phyloP scores from a whole-genome alignment of 2,888 invertebrate species.

The Cosmopolites sordidus region DNA sequence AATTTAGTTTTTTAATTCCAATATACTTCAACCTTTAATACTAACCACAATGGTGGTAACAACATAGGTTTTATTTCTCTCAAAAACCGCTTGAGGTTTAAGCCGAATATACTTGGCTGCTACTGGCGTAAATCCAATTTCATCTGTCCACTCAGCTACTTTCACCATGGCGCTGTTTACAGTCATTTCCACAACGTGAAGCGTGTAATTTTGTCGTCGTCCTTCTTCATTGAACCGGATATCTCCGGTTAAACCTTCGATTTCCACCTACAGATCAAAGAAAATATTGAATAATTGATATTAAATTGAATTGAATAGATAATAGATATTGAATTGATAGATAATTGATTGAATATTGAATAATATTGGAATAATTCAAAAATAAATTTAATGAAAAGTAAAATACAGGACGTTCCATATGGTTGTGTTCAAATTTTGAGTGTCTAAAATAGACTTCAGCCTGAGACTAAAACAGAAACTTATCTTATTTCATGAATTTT shows the following conservation, averaged over 20 bases:
- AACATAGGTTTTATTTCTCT: constrained; percentile 79
- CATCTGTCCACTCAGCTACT: constrained; percentile 86
- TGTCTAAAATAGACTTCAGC: no score
- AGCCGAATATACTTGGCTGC: constrained; percentile 73
- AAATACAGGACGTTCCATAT: no score
- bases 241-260: constrained; percentile 86
- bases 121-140: constrained; percentile 67
- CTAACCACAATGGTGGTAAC: constrained; percentile 77
- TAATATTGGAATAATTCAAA: no score
- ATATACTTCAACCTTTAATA: constrained; percentile 24
- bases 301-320: no score
- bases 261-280: constrained; percentile 89
- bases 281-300: no score
- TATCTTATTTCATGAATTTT: no score
- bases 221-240: constrained; percentile 89
- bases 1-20: no score
- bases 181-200: constrained; percentile 91
- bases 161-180: constrained; percentile 90
- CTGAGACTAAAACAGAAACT: no score
- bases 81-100: constrained; percentile 66
- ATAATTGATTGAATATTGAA: no score
- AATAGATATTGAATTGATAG: no score
- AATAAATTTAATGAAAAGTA: no score
- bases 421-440: no score
- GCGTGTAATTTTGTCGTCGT: constrained; percentile 79